phyloP scores from a whole-genome alignment of 2,113 vertebrate genomes.

The Apteryx owenii region DNA sequence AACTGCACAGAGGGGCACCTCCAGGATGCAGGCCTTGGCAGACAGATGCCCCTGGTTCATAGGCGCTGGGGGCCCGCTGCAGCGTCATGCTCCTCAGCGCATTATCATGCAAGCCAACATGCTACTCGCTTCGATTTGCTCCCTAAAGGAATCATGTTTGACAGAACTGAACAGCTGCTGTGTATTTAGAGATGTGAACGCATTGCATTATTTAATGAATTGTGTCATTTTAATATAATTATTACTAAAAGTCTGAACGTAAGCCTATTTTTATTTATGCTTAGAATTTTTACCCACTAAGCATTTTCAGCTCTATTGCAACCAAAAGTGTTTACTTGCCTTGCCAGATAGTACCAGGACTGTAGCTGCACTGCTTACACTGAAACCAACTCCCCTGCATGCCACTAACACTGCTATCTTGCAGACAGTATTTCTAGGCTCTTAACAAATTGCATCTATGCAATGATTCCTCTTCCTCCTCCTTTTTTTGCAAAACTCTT shows the following conservation, averaged over 20 bases:
- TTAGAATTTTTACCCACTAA: conserved; percentile 28
- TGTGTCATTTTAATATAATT: conserved; percentile 70
- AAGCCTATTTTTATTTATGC: conserved; percentile 60
- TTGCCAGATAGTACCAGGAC: conserved; percentile 7
- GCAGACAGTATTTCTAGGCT: background rate
- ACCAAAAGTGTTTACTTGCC: background rate
- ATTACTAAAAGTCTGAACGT: conserved; percentile 59
- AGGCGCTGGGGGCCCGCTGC: background rate
- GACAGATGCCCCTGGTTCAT: conserved; percentile 7
- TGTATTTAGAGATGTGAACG: conserved; percentile 69
- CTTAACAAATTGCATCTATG: background rate
- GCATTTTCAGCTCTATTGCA: conserved; percentile 24
- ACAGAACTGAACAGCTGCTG: conserved; percentile 72
- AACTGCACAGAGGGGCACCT: background rate
- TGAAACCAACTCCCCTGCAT: conserved; percentile 31
- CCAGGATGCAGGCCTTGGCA: background rate
- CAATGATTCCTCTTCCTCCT: background rate
- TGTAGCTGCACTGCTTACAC: background rate
- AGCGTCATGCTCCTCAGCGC: background rate
- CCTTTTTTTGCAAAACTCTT: background rate
- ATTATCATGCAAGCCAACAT: conserved; percentile 63
- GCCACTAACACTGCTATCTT: background rate
- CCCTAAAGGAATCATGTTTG: conserved; percentile 60
- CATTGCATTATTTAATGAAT: conserved; percentile 70
- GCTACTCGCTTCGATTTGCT: conserved; percentile 26